Evolutionary conservation across 2,888 invertebrate species (phyloP), one percentile per base, ranked within the genome.

Genomic region (Eilema sororculum): DNA sequence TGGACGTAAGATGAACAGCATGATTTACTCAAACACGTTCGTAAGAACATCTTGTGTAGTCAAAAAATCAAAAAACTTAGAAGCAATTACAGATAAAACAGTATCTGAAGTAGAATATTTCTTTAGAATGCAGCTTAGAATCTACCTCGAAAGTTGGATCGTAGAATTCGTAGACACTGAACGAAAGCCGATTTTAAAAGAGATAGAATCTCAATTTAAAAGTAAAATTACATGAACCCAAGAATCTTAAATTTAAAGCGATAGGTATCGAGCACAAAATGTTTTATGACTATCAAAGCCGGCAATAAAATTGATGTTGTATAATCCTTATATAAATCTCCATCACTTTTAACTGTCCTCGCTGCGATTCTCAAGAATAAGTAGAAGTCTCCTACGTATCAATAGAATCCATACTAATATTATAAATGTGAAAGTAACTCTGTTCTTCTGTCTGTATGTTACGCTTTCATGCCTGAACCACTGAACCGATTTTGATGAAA

Each of bases 161-260:
- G 69, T 22, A 72, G 68, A 61, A 65, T 75, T 69, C 61, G 68
- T 22, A 73, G 68, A 58, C 68, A 71, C 68, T 71, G 77, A 77
- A 72, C 67, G 76, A 75, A 78, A 86, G 78, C 77, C 79, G 75
- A 81, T 82, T 85, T 84, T 72, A 85, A 82, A 79, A 56, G 58
- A 85, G 77, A 78, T 78, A 73, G 82, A 78, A 80, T 76, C 78
- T 67, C 73, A 78, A 87, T 89, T 88, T 89, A 83, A 89, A 89
- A 90, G 85, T 89, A 88, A 86, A 87, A 87, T 86, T 86, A 78
- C 77, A 72, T 71, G 69, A 78, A 59, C 71, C 76, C 68, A 77
- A 67, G 69, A 78, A 69, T 67, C 72, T 67, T 30, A 70, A 79
- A 70, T 73, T 81, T 78, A 65, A 75, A 72, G 69, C 60, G 62